Conservation (phyloP, 2,113 vertebrate species). For the Bufo bufo region DNA sequence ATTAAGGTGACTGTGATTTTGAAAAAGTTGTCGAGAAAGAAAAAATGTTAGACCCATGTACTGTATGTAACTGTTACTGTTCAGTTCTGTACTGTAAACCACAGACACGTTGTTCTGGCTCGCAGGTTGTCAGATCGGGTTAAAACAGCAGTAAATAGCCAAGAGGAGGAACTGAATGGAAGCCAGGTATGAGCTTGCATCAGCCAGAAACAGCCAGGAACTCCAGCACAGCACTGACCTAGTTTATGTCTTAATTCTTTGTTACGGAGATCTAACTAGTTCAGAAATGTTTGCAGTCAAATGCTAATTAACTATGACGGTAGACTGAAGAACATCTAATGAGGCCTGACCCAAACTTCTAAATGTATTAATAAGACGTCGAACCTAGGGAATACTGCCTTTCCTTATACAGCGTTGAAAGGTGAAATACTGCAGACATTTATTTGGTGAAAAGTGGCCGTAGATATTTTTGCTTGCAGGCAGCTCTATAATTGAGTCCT, state of each 20-base stretch:
- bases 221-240: constrained; percentile 28
- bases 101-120: neutral
- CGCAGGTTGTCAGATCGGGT: neutral
- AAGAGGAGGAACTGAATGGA: neutral
- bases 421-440: neutral
- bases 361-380: too few species aligned
- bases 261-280: neutral
- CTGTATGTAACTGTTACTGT: neutral
- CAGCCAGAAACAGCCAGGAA: constrained; percentile 3
- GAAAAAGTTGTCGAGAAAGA: neutral
- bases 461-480: neutral
- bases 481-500: too few species aligned
- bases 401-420: neutral
- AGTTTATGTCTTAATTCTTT: constrained; percentile 3
- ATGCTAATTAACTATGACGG: neutral
- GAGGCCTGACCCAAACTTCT: neutral
- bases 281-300: neutral
- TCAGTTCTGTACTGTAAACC: neutral
- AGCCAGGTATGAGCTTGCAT: constrained; percentile 23
- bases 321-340: neutral
- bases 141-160: neutral
- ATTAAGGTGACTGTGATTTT: too few species aligned
- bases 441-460: neutral
- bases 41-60: too few species aligned
- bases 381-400: too few species aligned